Conservation (phyloP, 2,113 vertebrate species). For the Orthonyx spaldingii region DNA sequence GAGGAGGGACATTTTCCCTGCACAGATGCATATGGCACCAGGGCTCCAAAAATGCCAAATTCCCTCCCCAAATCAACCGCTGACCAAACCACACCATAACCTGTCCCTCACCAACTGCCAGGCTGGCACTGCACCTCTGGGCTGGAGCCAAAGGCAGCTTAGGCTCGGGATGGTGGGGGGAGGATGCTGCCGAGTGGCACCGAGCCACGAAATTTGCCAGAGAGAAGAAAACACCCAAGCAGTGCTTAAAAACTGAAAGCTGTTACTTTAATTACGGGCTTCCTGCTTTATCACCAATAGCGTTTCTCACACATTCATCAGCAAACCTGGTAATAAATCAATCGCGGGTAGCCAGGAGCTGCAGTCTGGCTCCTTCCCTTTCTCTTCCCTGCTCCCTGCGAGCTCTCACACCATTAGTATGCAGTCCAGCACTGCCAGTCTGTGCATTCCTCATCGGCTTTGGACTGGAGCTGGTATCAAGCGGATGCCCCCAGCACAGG, state of each 20-base stretch:
- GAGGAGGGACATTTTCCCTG: background rate
- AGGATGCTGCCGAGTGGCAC: background rate
- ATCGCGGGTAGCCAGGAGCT: conserved; percentile 66
- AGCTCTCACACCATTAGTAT: conserved; percentile 54
- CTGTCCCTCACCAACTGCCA: background rate
- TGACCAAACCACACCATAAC: background rate
- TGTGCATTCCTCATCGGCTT: conserved; percentile 28
- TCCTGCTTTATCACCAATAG: conserved; percentile 64
- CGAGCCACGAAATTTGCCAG: background rate
- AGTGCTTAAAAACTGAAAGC: conserved; percentile 67
- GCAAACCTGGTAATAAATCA: conserved; percentile 72
- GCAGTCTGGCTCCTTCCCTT: conserved; percentile 60
- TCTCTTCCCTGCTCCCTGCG: conserved; percentile 16
- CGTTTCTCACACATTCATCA: conserved; percentile 70
- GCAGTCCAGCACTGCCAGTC: conserved; percentile 28
- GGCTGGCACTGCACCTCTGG: background rate
- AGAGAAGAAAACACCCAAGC: conserved; percentile 24
- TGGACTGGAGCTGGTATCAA: conserved; percentile 32
- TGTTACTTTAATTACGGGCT: conserved; percentile 71
- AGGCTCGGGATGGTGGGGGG: background rate
- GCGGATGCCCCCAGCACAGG: conserved; percentile 20
- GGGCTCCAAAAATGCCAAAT: background rate
- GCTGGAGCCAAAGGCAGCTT: background rate
- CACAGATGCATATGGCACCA: accelerated
- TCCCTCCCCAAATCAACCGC: background rate